phyloP scores from a whole-genome alignment of 2,113 vertebrate genomes.

The Indicator maculatus region DNA sequence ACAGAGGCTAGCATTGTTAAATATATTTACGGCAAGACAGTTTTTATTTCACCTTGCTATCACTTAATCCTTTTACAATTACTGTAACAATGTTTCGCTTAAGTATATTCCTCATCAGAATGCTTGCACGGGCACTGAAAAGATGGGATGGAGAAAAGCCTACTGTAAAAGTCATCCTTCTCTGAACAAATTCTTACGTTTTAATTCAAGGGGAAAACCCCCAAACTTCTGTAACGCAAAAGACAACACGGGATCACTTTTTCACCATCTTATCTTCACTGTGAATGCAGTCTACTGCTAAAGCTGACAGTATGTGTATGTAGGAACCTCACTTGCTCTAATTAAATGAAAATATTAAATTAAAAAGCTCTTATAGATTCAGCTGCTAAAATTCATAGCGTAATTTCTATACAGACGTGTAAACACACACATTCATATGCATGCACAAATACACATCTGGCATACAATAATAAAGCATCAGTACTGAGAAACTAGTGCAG shows the following conservation, averaged over 20 bases:
- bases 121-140: background rate
- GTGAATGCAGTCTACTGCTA: background rate
- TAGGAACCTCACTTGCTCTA: background rate
- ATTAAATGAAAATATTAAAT: background rate
- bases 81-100: background rate
- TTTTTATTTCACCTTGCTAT: background rate
- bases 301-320: background rate
- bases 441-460: background rate
- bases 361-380: background rate
- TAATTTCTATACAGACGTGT: background rate
- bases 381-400: background rate
- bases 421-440: background rate
- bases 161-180: conserved; percentile 1
- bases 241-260: background rate
- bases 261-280: background rate
- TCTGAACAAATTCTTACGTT: background rate
- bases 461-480: background rate
- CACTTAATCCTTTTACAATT: background rate
- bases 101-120: background rate
- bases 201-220: background rate
- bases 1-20: background rate
- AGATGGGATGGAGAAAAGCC: background rate
- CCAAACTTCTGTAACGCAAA: background rate
- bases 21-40: background rate
- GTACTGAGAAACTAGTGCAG: rapidly evolving